These are phyloP conservation scores for Metellina segmentata DNA, from an alignment of 2,888 invertebrate species.

Conservation along the genomic window DNA sequence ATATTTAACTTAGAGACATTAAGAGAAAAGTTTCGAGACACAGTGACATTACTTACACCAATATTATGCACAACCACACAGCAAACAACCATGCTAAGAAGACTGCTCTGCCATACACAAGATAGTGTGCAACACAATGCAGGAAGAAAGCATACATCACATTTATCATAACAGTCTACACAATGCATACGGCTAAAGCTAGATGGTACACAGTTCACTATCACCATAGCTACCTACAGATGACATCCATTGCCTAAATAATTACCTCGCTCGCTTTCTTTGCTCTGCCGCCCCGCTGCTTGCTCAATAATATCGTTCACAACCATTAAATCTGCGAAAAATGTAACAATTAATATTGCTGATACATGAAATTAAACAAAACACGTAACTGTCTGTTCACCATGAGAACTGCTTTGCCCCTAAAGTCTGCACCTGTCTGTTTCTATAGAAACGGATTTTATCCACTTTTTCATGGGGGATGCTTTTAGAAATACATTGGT, in stretches of 20 bases:
- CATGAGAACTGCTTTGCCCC: no score
- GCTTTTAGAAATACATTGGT: no score
- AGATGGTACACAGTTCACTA: constrained; percentile 57
- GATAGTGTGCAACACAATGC: constrained; percentile 71
- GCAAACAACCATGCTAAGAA: constrained; percentile 73
- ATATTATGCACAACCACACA: constrained; percentile 41
- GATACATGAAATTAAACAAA: no score
- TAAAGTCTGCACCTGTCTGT: no score
- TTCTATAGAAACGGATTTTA: no score
- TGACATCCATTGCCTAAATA: constrained; percentile 69
- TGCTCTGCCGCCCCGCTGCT: constrained; percentile 82
- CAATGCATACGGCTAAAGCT: constrained; percentile 56
- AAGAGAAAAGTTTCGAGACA: neutral
- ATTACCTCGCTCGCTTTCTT: constrained; percentile 86
- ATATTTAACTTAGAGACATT: neutral
- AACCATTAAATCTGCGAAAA: constrained; percentile 94
- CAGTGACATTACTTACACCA: neutral
- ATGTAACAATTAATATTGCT: neutral
- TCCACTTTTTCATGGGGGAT: no score
- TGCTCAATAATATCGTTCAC: constrained; percentile 98
- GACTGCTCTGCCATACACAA: constrained; percentile 73
- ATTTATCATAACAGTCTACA: constrained; percentile 44
- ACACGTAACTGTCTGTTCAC: no score
- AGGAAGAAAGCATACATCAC: constrained; percentile 56
- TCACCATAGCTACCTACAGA: constrained; percentile 71